phyloP scores from a whole-genome alignment of 2,797 vertebrate species.

The Catharus ustulatus region DNA sequence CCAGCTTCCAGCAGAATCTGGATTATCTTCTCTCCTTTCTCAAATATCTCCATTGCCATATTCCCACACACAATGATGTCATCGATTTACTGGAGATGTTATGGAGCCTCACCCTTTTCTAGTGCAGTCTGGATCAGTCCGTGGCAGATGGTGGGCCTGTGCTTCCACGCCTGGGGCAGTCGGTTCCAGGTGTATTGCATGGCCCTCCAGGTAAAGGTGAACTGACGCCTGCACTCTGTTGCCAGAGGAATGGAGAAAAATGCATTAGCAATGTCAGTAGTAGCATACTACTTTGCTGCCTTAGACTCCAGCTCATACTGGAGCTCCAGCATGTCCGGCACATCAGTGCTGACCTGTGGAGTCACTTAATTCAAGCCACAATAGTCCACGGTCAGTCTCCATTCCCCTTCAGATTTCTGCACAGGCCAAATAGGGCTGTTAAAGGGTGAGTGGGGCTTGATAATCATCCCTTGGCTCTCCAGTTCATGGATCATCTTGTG shows the following conservation, averaged over 20 bases:
- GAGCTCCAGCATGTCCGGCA: neutral
- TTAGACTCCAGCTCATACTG: neutral
- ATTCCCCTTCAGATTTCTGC: fast-evolving
- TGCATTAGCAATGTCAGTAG: neutral
- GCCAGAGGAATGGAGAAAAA: neutral
- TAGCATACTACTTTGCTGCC: neutral
- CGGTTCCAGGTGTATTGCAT: too few species aligned
- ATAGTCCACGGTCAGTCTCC: neutral
- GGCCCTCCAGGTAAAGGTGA: too few species aligned
- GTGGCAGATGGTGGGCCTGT: too few species aligned
- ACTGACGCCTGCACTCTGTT: too few species aligned
- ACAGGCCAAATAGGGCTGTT: neutral
- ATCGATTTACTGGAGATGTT: too few species aligned
- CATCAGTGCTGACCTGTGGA: neutral
- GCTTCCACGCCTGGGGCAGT: too few species aligned
- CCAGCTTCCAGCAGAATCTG: too few species aligned
- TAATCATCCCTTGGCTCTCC: neutral
- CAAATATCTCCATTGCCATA: too few species aligned
- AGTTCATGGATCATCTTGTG: neutral
- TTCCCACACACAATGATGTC: too few species aligned
- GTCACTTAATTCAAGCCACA: neutral
- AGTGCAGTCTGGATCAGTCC: too few species aligned
- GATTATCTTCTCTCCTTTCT: too few species aligned
- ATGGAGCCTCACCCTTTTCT: too few species aligned
- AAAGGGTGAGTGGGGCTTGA: neutral